Evolutionary conservation across 1,140 invertebrate genomes (phyloP), one percentile per base, ranked within the genome.

Genomic region (Lordiphosa clarofinis): DNA sequence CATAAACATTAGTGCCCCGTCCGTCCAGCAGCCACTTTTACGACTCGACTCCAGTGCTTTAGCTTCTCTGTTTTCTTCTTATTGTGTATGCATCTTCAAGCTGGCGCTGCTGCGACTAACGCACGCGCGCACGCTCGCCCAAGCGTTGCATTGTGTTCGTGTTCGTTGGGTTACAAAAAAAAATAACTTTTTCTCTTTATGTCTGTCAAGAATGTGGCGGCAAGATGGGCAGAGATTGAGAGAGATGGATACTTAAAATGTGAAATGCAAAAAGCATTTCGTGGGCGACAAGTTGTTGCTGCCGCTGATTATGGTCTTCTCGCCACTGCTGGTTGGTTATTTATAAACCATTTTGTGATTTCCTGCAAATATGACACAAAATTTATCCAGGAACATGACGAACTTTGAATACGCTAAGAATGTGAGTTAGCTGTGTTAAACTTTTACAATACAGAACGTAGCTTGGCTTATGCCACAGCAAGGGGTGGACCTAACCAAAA

Each of bases 141-240:
- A 70, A 69, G 66, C 66, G 57, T 62, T 69, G 65, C 65, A 69
- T 69, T 61, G 65, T 66, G 62, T 44, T 49, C 61, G 52, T 54
- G 48, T 59, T 68, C 48, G 64, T 28, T 38, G 61, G 37, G 11
- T 46, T 11, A 31, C 6, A 31, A 31, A 31, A 31, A 31, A 31
- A 31, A 28, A 4, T 1, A 28, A 31, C 31, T 46, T 46, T 46
- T 28, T 33, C 43, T 44, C 74, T 71, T 82, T 67, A 81, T 75
- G 76, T 67, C 57, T 76, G 54, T 72, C 55, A 67, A 62, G 62
- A 71, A 82, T 81, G 75, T 72, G 64, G 42, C 21, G 19, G 64
- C 54, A 66, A 12, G 24, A 24, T 7, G 42, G 19, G 42, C 10
- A 44, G 8, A n/a, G 42, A 11, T 24, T 10, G 21, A 12, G 7